Percentiles rank a stretch among this genome's conserved stretches.
Evolutionary conservation across 1,140 invertebrate species (phyloP).

Genomic region (Megalopta genalis): DNA sequence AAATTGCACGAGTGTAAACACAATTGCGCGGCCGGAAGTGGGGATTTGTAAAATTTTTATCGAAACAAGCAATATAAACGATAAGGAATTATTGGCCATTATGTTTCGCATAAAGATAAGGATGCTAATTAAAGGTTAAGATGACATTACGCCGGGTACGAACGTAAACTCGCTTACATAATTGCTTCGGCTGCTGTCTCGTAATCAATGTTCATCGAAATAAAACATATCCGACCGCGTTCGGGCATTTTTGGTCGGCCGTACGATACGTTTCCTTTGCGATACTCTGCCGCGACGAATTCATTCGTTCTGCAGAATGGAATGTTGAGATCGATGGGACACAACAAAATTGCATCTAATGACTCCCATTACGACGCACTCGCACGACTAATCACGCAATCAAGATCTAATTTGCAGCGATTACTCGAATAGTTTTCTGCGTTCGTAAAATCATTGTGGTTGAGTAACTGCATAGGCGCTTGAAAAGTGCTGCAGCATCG

Average conservation of each 20-base stretch:
- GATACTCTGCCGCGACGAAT: background rate
- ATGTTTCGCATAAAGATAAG: conserved; percentile 4
- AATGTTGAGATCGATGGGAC: background rate
- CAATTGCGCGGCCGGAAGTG: background rate
- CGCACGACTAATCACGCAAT: conserved; percentile 13
- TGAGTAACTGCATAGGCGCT: background rate
- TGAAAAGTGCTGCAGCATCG: too few relatives aligned
- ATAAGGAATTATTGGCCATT: background rate
- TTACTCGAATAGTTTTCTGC: conserved; percentile 6
- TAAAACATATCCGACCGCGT: background rate
- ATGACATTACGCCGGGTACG: background rate
- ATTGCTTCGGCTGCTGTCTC: background rate
- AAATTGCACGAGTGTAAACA: background rate
- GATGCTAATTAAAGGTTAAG: conserved; percentile 2
- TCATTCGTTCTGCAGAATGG: background rate
- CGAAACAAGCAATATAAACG: too few relatives aligned
- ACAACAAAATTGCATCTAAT: background rate
- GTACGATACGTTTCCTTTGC: too few relatives aligned
- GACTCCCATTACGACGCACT: conserved; percentile 4
- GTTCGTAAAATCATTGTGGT: background rate
- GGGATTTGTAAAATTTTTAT: background rate
- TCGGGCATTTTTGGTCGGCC: too few relatives aligned
- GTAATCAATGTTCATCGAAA: background rate
- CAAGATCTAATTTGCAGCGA: background rate
- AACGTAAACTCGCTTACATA: background rate